Evolutionary conservation across 2,888 invertebrate species (phyloP).

Genomic region (Zeuzera pyrina): DNA sequence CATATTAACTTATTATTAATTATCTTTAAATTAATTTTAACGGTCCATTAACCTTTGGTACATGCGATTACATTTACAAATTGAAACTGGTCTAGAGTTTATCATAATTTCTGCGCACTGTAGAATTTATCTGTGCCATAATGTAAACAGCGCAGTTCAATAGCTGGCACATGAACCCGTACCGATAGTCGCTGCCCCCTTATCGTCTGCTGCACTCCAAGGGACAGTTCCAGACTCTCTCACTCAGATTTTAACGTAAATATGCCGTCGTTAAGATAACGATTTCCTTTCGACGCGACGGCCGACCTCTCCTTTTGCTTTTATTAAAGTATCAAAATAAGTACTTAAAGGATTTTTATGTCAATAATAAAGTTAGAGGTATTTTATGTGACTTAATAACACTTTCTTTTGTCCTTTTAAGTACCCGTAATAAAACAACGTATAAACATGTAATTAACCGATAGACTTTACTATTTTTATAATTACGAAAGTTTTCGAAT

Average conservation of each 20-base stretch:
- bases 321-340: constrained; percentile 51
- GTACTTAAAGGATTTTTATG: constrained; percentile 45
- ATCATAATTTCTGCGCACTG: constrained; percentile 47
- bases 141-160: constrained; percentile 65
- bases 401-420: constrained; percentile 6
- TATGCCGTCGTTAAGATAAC: constrained; percentile 65
- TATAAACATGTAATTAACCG: constrained; percentile 2
- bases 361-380: constrained; percentile 37
- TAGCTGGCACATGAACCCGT: constrained; percentile 63
- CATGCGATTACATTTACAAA: constrained; percentile 53
- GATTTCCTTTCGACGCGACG: constrained; percentile 60
- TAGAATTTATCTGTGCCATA: constrained; percentile 31
- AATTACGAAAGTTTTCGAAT: no score
- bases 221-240: constrained; percentile 51
- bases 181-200: constrained; percentile 44
- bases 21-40: constrained; percentile 53
- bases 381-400: no score
- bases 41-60: constrained; percentile 50
- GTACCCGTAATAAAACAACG: constrained; percentile 4
- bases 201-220: constrained; percentile 56
- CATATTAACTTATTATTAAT: not conserved
- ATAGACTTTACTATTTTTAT: no score
- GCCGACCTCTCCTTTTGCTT: constrained; percentile 45
- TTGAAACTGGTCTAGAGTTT: constrained; percentile 41
- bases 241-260: constrained; percentile 63